phyloP scores from a whole-genome alignment of 2,888 invertebrate species.

The Agrilus mali region DNA sequence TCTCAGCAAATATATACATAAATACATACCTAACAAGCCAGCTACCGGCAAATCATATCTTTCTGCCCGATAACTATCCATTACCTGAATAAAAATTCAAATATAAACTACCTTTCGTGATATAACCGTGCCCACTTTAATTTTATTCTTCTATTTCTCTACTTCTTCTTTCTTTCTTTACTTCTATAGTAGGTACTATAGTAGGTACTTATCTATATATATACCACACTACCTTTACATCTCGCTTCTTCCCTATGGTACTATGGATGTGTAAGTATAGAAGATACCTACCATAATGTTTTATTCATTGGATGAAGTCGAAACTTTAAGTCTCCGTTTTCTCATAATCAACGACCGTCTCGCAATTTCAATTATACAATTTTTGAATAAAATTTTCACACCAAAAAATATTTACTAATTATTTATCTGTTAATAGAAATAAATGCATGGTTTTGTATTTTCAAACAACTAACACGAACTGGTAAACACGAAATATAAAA shows the following conservation, averaged over 20 bases:
- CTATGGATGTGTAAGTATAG: not conserved
- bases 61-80: conserved; percentile 20
- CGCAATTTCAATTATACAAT: too few relatives aligned
- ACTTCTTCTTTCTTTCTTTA: not conserved
- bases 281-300: conserved; percentile 18
- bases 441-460: too few relatives aligned
- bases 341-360: too few relatives aligned
- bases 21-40: conserved; percentile 25
- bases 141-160: conserved; percentile 3
- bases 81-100: conserved; percentile 26
- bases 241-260: not conserved
- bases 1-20: conserved; percentile 27
- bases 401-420: too few relatives aligned
- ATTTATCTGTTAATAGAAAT: too few relatives aligned
- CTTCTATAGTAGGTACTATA: not conserved
- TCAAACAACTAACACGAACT: too few relatives aligned
- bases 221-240: too few relatives aligned
- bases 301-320: conserved; percentile 23
- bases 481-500: too few relatives aligned
- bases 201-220: too few relatives aligned
- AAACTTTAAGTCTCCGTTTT: too few relatives aligned
- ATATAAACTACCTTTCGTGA: conserved; percentile 26
- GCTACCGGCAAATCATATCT: conserved; percentile 28
- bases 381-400: too few relatives aligned
- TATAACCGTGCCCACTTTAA: conserved; percentile 19